Conservation (phyloP, 2,113 vertebrate species). For the Rana temporaria region DNA sequence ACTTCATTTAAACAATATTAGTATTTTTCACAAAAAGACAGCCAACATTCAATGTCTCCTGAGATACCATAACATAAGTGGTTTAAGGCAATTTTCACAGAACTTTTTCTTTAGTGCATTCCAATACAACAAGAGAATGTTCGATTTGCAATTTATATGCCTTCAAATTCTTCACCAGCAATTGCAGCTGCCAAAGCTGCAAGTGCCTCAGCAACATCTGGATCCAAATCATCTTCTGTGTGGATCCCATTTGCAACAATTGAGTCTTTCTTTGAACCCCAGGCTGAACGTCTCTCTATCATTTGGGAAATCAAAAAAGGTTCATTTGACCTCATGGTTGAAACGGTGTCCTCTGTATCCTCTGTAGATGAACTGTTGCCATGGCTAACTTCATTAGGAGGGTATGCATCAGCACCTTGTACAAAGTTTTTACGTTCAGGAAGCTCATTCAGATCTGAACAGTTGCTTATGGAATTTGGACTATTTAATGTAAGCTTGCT, state of each 20-base stretch:
- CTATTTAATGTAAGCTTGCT: constrained; percentile 48
- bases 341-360: background rate
- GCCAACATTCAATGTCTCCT: background rate
- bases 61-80: background rate
- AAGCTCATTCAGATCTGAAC: background rate
- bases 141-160: background rate
- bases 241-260: background rate
- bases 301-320: constrained; percentile 27
- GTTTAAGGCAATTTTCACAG: background rate
- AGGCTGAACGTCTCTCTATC: constrained; percentile 5
- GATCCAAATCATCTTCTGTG: constrained; percentile 77
- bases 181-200: constrained; percentile 92
- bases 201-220: constrained; percentile 89
- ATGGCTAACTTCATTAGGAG: background rate
- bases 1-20: background rate
- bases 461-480: constrained; percentile 57
- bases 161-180: constrained; percentile 65
- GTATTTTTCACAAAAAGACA: background rate
- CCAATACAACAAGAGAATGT: background rate
- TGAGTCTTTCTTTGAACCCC: background rate
- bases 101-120: background rate
- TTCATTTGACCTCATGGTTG: background rate
- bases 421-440: background rate
- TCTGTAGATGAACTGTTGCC: background rate
- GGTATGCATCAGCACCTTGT: background rate